Evolutionary conservation across 2,113 vertebrate species (phyloP), one percentile per base, ranked within the genome.

Genomic region (Chascanopsetta lugubris): DNA sequence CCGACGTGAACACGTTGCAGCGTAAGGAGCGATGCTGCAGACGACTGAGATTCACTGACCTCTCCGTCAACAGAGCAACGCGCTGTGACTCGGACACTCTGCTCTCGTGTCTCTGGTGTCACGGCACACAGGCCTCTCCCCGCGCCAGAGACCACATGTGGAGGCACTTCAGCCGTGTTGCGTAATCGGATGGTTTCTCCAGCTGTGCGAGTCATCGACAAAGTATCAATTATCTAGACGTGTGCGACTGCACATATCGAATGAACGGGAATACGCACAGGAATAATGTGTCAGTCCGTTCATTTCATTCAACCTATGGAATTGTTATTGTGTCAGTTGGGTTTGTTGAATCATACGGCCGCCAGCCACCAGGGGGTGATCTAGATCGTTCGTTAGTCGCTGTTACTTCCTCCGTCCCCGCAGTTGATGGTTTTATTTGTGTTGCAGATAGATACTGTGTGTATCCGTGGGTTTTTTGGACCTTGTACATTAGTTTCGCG

Each of bases 141-240:
- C 18, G 4, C 2, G n/a, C n/a, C n/a, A n/a, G 30, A 79, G 71
- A 66, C 49, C 43, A 24, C 58, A 53, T 71, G 57, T 45, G 58
- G 66, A 69, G 59, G 32, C 51, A 66, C 34, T 64, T 57, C 43
- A 68, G 30, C 2, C 4, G 42, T 42, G 60, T 43, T 51, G 25
- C 66, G n/a, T n/a, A 68, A 68, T 77, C 55, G 65, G 65, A 79
- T 72, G 69, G 77, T 76, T 55, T 47, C 62, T 61, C 25, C 47
- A 2, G 5, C 22, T 20, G 38, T 36, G 58, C 36, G n/a, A 6
- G 10, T n/a, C n/a, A n/a, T 48, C 42, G 48, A 73, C 17, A 24
- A 38, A 65, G n/a, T n/a, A n/a, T n/a, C n/a, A n/a, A n/a, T n/a
- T n/a, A n/a, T n/a, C n/a, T n/a, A n/a, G n/a, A n/a, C n/a, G n/a